Evolutionary conservation across 2,888 invertebrate genomes (phyloP).

Genomic region (Euphydryas editha): DNA sequence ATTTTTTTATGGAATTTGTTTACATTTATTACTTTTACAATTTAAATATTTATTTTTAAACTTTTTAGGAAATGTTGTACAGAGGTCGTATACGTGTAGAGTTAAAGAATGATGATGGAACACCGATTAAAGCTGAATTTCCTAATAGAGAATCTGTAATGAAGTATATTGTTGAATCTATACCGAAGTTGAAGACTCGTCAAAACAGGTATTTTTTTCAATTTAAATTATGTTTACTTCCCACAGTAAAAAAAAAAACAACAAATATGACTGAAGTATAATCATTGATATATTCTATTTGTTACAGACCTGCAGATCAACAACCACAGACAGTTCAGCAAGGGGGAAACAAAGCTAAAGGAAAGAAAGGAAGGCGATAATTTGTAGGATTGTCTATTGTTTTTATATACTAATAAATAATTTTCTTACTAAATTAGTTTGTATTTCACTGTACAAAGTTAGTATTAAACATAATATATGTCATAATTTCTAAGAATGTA

Average conservation of each 20-base stretch:
- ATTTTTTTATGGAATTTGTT: no score
- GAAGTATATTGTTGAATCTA: slow-evolving; percentile 90
- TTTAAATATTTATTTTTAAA: slow-evolving; percentile 1
- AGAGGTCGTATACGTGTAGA: slow-evolving; percentile 97
- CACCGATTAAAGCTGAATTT: slow-evolving; percentile 87
- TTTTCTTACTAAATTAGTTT: slow-evolving; percentile 24
- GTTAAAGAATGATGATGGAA: slow-evolving; percentile 94
- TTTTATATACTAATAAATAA: slow-evolving; percentile 35
- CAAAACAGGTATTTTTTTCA: slow-evolving; percentile 76
- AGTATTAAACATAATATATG: background rate
- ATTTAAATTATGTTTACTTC: background rate
- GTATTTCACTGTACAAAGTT: slow-evolving; percentile 30
- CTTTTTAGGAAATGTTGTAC: slow-evolving; percentile 87
- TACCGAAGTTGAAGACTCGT: slow-evolving; percentile 95
- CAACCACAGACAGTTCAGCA: slow-evolving; percentile 68
- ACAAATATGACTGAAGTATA: background rate
- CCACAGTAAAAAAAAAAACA: background rate
- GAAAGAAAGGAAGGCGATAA: slow-evolving; percentile 79
- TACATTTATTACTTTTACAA: slow-evolving; percentile 8
- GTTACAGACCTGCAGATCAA: slow-evolving; percentile 73
- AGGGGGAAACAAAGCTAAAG: slow-evolving; percentile 69
- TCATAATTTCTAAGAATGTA: slow-evolving; percentile 49
- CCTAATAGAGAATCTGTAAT: slow-evolving; percentile 91
- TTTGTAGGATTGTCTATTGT: slow-evolving; percentile 45
- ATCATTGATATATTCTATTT: background rate